Evolutionary conservation across 2,888 invertebrate species (phyloP).

Genomic region (Stramonita haemastoma): DNA sequence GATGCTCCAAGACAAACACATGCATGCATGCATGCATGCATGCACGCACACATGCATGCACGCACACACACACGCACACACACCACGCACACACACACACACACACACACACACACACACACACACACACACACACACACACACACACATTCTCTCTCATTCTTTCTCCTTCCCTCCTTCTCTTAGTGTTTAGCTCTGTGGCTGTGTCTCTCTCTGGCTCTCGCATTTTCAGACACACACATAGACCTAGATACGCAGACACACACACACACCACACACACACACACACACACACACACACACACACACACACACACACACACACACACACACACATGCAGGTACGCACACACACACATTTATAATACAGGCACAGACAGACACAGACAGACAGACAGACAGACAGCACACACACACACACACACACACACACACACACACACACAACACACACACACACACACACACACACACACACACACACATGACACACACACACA

Average conservation of each 20-base stretch:
- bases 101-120: not conserved
- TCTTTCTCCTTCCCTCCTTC: too few relatives aligned
- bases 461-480: not conserved
- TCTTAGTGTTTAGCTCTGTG: too few relatives aligned
- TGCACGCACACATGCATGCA: not conserved
- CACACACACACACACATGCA: not conserved
- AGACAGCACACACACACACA: too few relatives aligned
- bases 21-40: not conserved
- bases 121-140: not conserved
- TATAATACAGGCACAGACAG: too few relatives aligned
- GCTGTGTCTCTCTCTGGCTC: too few relatives aligned
- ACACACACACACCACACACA: too few relatives aligned
- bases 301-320: conserved; percentile 8
- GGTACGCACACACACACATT: not conserved
- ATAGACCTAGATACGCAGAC: too few relatives aligned
- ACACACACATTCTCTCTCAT: not conserved
- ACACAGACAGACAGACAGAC: not conserved
- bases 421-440: too few relatives aligned
- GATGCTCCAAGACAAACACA: not conserved
- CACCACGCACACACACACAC: not conserved
- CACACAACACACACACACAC: too few relatives aligned
- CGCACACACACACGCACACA: not conserved
- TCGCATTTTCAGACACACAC: too few relatives aligned
- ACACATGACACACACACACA: not conserved
- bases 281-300: conserved; percentile 3